Evolutionary conservation across 2,797 vertebrate genomes (phyloP), one percentile per base, ranked within the genome.

Genomic region (Hybognathus amarus): DNA sequence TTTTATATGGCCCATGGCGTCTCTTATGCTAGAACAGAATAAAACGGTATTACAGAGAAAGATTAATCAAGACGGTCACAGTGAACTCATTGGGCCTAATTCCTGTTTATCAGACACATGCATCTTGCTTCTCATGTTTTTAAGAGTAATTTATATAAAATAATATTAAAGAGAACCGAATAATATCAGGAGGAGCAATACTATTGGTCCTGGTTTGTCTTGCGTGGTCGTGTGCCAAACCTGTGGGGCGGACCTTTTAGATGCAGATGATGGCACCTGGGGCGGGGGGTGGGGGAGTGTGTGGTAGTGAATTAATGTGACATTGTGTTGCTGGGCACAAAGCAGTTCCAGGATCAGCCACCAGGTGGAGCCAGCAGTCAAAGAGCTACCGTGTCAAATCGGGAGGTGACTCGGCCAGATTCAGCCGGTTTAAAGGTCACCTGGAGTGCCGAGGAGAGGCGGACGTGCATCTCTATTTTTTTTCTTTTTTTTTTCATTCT

Each of bases 61-160:
- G 52, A 66, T 79, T 50, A 79, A 86, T 84, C 83, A 82, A 67
- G 84, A 89, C 17, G 85, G 90, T 85, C 86, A 82, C 82, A 85
- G 87, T 87, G 68, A 90, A 92, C 91, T 91, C 87, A 81, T 75
- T 40, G 77, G 79, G 30, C 56, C 69, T 24, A 38, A 74, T 61
- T 86, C 88, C 81, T 80, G 89, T 89, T 87, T 87, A 86, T 84
- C 91, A 89, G 93, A 93, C 93, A 93, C 93, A 90, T 92, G 92
- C 95, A 88, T 93, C 93, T 93, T 92, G 90, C 91, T 93, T 95
- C 91, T 95, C 94, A 92, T 91, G 91, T 93, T 98, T 99, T 98
- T 96, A 97, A 97, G 92, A 94, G 94, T 97, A 97, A 95, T 95
- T 95, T 95, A 98, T 98, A 97, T 96, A 96, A 95, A 95, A 91